Conservation (phyloP, 2,113 vertebrate species). For the Reinhardtius hippoglossoides region DNA sequence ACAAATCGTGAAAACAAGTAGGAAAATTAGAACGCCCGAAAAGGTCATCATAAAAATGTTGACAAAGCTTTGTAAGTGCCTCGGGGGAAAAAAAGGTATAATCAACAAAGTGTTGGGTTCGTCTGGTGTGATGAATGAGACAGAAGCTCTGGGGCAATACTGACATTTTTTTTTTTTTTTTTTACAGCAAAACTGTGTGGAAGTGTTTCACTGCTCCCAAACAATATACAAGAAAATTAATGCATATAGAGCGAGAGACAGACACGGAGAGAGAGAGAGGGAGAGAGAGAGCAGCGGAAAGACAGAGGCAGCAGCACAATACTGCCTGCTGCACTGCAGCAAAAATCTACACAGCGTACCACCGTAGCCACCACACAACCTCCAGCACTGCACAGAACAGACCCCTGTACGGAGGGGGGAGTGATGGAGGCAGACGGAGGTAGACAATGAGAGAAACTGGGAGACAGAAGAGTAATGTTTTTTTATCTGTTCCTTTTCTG, state of each 20-base stretch:
- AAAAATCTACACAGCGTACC: constrained; percentile 85
- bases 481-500: not conserved
- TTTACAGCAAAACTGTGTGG: constrained; percentile 75
- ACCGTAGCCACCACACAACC: constrained; percentile 81
- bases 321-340: constrained; percentile 95
- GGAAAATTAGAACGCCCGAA: constrained; percentile 61
- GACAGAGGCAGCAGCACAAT: constrained; percentile 83
- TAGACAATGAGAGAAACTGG: not conserved
- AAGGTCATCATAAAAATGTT: constrained; percentile 70
- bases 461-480: not conserved
- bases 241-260: constrained; percentile 41
- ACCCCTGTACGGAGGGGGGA: constrained; percentile 44
- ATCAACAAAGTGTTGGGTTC: constrained; percentile 65
- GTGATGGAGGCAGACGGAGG: constrained; percentile 29
- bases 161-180: constrained; percentile 30
- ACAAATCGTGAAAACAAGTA: constrained; percentile 42
- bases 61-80: constrained; percentile 65
- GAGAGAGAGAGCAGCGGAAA: constrained; percentile 63
- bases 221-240: constrained; percentile 75
- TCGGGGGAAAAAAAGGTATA: constrained; percentile 18
- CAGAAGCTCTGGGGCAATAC: constrained; percentile 65
- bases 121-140: constrained; percentile 67
- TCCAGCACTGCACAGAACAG: constrained; percentile 76
- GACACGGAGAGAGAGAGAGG: constrained; percentile 29
- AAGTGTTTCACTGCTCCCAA: constrained; percentile 79